phyloP scores from a whole-genome alignment of 2,888 invertebrate species.

The Thymelicus sylvestris region DNA sequence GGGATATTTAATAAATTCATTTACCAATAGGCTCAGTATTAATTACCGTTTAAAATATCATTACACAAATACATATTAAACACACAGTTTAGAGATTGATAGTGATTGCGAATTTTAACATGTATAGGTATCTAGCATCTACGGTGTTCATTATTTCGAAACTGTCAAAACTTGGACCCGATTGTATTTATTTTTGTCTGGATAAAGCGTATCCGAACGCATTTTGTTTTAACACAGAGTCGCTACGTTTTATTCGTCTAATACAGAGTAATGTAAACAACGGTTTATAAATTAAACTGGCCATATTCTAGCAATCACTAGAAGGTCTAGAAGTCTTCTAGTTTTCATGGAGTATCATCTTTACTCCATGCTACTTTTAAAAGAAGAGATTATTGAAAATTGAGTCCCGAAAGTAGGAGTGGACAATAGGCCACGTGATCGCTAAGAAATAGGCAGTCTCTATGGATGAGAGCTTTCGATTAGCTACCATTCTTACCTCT shows the following conservation, averaged over 20 bases:
- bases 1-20: constrained; percentile 15
- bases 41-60: background rate
- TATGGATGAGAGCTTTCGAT: constrained; percentile 10
- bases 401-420: constrained; percentile 34
- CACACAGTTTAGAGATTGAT: background rate
- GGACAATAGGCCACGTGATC: constrained; percentile 25
- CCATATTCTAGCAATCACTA: constrained; percentile 36
- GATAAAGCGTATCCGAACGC: constrained; percentile 22
- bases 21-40: background rate
- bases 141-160: background rate
- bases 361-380: constrained; percentile 5
- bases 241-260: background rate
- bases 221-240: background rate
- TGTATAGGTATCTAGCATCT: constrained; percentile 7
- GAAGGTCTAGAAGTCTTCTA: background rate
- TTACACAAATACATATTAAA: background rate
- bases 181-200: constrained; percentile 9
- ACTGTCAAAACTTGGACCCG: constrained; percentile 33
- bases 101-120: background rate
- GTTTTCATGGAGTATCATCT: background rate
- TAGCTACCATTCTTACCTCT: background rate
- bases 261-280: background rate
- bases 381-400: constrained; percentile 34
- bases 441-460: constrained; percentile 35
- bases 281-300: constrained; percentile 20